These are phyloP conservation scores for Lasioglossum vierecki DNA, from an alignment of 2,888 invertebrate species.

Conservation along the genomic window DNA sequence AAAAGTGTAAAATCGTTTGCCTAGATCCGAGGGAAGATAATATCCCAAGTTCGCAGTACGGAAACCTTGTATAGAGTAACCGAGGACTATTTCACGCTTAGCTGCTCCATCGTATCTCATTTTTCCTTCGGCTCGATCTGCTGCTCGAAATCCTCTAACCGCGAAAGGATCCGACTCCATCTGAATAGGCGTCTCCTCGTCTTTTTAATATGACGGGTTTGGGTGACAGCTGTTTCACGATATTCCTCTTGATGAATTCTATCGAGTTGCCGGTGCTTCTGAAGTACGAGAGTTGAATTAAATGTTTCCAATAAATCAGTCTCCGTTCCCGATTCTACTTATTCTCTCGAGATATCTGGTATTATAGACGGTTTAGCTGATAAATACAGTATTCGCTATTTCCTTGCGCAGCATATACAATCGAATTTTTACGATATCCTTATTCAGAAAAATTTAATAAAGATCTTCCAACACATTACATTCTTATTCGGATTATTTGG, in stretches of 20 bases:
- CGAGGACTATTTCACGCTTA: constrained; percentile 82
- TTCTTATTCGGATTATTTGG: neutral
- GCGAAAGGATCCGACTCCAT: constrained; percentile 60
- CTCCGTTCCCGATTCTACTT: neutral
- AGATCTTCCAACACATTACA: neutral
- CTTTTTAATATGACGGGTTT: constrained; percentile 40
- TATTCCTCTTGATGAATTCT: constrained; percentile 21
- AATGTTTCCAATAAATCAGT: constrained; percentile 21
- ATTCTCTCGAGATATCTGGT: constrained; percentile 6
- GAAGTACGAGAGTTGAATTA: constrained; percentile 16
- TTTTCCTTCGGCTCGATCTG: constrained; percentile 75
- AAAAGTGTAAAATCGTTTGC: constrained; percentile 43
- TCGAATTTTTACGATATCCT: neutral
- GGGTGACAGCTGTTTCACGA: constrained; percentile 55
- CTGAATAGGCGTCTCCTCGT: constrained; percentile 39
- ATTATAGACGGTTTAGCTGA: neutral
- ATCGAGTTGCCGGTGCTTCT: neutral
- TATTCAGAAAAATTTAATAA: neutral
- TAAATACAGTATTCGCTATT: neutral
- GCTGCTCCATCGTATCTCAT: constrained; percentile 81
- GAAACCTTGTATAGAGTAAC: constrained; percentile 51
- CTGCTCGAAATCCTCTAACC: constrained; percentile 62
- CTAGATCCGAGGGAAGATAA: constrained; percentile 50
- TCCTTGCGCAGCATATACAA: neutral
- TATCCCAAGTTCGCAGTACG: constrained; percentile 38